These are phyloP conservation scores for Leptinotarsa undecemlineata DNA, from an alignment of 1,140 invertebrate genomes.

Conservation along the genomic window DNA sequence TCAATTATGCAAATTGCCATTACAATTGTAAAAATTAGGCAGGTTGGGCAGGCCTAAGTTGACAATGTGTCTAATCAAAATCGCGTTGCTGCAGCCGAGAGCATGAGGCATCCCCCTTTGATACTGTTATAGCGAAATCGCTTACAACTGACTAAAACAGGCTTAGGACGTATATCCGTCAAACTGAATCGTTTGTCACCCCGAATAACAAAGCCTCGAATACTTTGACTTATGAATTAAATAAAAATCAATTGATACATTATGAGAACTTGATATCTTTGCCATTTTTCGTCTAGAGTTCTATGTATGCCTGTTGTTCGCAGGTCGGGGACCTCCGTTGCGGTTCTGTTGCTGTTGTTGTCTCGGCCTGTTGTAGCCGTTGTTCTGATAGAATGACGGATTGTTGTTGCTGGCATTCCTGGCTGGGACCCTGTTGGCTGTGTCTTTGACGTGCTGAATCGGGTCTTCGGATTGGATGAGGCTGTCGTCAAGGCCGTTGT, in stretches of 20 bases:
- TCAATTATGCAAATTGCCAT: no score
- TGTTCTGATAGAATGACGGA: conserved; percentile 46
- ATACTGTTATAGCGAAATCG: conserved; percentile 1
- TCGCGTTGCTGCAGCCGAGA: no score
- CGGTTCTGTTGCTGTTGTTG: conserved; percentile 17
- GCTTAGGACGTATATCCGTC: neutral
- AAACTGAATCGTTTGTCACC: neutral
- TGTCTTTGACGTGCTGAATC: conserved; percentile 24
- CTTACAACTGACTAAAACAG: neutral
- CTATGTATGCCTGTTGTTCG: conserved; percentile 18
- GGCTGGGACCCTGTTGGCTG: conserved; percentile 30
- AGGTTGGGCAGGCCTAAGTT: no score
- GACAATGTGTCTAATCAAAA: no score
- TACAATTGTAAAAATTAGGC: no score
- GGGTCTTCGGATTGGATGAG: conserved; percentile 20
- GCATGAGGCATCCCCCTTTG: no score
- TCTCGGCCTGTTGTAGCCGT: conserved; percentile 49
- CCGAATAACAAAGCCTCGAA: neutral
- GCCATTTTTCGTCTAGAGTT: neutral
- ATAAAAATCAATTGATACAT: conserved; percentile 10
- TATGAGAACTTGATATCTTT: conserved; percentile 21
- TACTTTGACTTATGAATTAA: conserved; percentile 23
- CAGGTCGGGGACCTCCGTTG: conserved; percentile 11
- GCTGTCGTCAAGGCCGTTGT: conserved; percentile 31
- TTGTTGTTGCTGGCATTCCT: conserved; percentile 37